A percentile compares a stretch with the other conserved stretches of the same genome.
These are phyloP conservation scores for Ichneumoninae sp. DNA, from an alignment of 2,888 invertebrate genomes.

Conservation along the genomic window DNA sequence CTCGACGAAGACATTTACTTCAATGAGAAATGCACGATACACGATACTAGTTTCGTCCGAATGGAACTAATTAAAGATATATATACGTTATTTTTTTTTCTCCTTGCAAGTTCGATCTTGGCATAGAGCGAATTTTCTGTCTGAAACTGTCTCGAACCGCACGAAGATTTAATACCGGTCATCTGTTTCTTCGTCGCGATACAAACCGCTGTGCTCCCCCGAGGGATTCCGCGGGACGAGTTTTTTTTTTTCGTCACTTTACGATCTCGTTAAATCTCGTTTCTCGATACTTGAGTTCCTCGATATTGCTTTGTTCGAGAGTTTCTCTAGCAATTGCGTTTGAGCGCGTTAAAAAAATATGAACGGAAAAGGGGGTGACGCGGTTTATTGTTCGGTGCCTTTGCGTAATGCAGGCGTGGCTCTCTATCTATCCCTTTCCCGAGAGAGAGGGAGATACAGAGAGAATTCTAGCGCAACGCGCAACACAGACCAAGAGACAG, in stretches of 20 bases:
- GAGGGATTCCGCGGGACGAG: slow-evolving; percentile 29
- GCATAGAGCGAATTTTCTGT: neutral
- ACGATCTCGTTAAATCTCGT: slow-evolving; percentile 53
- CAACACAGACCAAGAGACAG: slow-evolving; percentile 68
- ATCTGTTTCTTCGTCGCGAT: slow-evolving; percentile 41
- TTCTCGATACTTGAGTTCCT: slow-evolving; percentile 32
- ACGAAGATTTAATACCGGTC: neutral
- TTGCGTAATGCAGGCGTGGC: slow-evolving; percentile 77
- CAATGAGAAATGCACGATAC: slow-evolving; percentile 32
- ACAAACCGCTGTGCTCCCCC: neutral
- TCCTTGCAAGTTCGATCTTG: neutral
- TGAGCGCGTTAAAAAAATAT: slow-evolving; percentile 64
- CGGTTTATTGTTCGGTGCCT: slow-evolving; percentile 63
- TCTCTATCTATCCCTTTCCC: slow-evolving; percentile 35
- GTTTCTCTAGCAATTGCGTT: slow-evolving; percentile 55
- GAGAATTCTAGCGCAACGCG: slow-evolving; percentile 28
- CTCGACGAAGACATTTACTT: slow-evolving; percentile 43
- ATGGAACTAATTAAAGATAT: slow-evolving; percentile 3
- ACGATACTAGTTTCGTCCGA: slow-evolving; percentile 10
- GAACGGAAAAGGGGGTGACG: slow-evolving; percentile 27
- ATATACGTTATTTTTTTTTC: neutral
- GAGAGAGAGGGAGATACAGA: slow-evolving; percentile 14
- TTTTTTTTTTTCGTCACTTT: slow-evolving; percentile 29
- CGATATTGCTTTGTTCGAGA: slow-evolving; percentile 19
- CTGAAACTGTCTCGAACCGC: slow-evolving; percentile 13